phyloP scores from a whole-genome alignment of 2,113 vertebrate species.

The Dendrocopos noguchii region DNA sequence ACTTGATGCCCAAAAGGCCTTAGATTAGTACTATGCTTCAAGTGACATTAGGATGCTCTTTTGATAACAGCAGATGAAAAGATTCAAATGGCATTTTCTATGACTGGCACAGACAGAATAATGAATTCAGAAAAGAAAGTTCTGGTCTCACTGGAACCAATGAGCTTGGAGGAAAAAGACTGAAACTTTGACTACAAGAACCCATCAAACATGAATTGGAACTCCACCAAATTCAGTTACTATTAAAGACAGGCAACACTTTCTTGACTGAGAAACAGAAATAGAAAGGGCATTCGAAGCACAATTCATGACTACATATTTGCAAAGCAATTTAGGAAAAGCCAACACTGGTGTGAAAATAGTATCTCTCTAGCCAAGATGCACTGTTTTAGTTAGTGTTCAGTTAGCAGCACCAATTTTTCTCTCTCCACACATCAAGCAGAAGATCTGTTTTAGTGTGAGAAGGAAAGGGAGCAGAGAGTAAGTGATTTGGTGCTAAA shows the following conservation, averaged over 20 bases:
- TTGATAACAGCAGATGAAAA: background rate
- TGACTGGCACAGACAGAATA: background rate
- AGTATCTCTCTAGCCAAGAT: background rate
- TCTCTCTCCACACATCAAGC: background rate
- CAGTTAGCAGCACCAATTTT: background rate
- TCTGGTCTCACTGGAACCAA: background rate
- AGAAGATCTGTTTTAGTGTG: background rate
- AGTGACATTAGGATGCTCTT: background rate
- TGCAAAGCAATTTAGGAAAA: background rate
- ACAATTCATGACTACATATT: background rate
- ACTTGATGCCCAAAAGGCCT: background rate
- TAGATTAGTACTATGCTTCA: background rate
- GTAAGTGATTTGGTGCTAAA: background rate
- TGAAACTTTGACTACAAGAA: background rate
- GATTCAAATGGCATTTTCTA: background rate
- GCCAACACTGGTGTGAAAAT: background rate
- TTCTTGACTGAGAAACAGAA: background rate
- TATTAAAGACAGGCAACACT: background rate
- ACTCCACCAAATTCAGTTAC: background rate
- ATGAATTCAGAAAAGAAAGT: background rate
- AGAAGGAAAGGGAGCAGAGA: background rate
- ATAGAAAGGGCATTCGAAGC: background rate
- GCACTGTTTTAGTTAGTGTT: background rate
- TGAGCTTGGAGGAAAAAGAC: background rate
- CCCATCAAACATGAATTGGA: background rate